Base-by-base conservation (phyloP, 2,797 vertebrate species). In the Sebastes diaconus region DNA sequence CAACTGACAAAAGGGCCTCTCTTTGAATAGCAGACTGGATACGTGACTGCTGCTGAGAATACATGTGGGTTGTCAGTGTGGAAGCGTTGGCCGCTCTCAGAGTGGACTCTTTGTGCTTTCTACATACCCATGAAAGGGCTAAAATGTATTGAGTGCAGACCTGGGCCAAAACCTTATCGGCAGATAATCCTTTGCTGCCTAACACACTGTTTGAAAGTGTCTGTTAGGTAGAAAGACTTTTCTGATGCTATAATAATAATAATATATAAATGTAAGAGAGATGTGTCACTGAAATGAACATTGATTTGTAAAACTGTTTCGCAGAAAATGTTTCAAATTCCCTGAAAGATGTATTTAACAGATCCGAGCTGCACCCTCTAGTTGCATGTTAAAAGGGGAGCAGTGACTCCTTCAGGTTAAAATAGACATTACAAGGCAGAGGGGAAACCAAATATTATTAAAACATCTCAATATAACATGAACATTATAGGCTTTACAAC, bases 41-140 rank as follows among this genome's bases (percentile, higher is more conserved):
- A 69, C 36, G 63, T 79, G 81, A 84, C 72, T 81, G 87, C 91
- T 92, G 88, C 84, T 91, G 72, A 85, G 75, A 76, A 90, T 67
- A 81, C 18, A 52, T 68, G 74, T 86, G 84, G 82, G 77, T 73
- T 85, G 71, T 76, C 16, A 20, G 74, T 52, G 63, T 52, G 63
- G 65, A 76, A 66, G 74, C 32, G 2, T 10, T 9, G 60, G 59
- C 75, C 61, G 80, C 81, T 85, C 55, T 78, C 36, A 71, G 57
- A 79, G 79, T 69, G 57, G 52, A 60, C 24, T 67, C 32, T 77
- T 69, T 80, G 77, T 79, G 77, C 71, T 86, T 80, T 80, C 71
- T 59, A 32, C 50, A 54, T 16, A 71, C 73, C 82, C 88, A 81
- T 86, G 85, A 90, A 93, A 94, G 93, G 93, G 93, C 91, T 94